Percentiles rank a stretch among this genome's conserved stretches.
These are phyloP conservation scores for Antechinus flavipes DNA, from an alignment of 2,113 vertebrate species.

Conservation along the genomic window DNA sequence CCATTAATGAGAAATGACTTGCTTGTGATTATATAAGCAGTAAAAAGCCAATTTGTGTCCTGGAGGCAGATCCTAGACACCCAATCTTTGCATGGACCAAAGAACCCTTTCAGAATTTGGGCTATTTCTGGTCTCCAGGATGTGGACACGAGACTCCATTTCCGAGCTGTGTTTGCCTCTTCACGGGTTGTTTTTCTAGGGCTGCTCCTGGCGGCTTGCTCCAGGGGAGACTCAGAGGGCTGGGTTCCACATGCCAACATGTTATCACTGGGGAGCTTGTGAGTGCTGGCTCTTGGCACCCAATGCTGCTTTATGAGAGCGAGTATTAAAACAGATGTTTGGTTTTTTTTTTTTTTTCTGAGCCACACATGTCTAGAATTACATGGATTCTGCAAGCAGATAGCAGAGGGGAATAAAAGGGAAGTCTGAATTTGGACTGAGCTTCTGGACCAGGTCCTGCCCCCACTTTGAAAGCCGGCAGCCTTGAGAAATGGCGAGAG, in stretches of 20 bases:
- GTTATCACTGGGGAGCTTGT: constrained; percentile 6
- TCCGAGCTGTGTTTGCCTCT: not conserved
- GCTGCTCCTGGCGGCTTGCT: not conserved
- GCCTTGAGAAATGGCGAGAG: not conserved
- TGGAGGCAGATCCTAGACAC: not conserved
- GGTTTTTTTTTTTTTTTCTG: not conserved
- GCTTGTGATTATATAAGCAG: not conserved
- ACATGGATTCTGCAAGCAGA: constrained; percentile 15
- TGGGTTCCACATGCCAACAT: not conserved
- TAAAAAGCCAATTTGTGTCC: not conserved
- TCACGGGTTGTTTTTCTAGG: not conserved
- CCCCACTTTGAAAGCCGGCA: not conserved
- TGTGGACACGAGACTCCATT: not conserved
- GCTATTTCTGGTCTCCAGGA: not conserved
- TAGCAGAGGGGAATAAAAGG: constrained; percentile 12
- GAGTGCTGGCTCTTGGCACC: constrained; percentile 10
- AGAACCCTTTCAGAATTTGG: not conserved
- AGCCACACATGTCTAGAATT: constrained; percentile 11
- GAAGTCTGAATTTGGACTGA: constrained; percentile 1
- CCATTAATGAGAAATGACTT: not conserved
- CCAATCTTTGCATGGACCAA: not conserved
- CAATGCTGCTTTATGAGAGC: not conserved
- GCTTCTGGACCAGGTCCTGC: constrained; percentile 11
- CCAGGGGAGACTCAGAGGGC: not conserved
- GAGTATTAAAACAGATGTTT: constrained; percentile 22